phyloP scores from a whole-genome alignment of 2,888 invertebrate genomes.

The Yponomeuta sedellus region DNA sequence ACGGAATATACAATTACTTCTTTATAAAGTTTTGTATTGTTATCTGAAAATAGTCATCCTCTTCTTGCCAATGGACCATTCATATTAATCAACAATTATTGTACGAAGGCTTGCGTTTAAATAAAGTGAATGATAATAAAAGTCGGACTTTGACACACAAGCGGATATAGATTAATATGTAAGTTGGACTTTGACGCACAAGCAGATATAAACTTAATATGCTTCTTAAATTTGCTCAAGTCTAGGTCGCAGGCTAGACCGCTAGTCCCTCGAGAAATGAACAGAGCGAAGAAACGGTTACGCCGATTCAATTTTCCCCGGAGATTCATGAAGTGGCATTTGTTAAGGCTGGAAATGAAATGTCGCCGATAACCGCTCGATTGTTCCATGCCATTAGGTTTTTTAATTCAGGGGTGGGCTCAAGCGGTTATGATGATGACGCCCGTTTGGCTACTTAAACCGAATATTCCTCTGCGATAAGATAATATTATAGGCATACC shows the following conservation, averaged over 20 bases:
- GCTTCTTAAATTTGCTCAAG: no score
- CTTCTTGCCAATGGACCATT: conserved; percentile 18
- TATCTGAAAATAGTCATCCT: neutral
- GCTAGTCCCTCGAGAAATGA: conserved; percentile 23
- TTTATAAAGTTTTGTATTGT: conserved; percentile 14
- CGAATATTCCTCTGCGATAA: neutral
- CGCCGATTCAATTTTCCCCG: conserved; percentile 49
- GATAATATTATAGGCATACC: neutral
- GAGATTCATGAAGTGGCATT: conserved; percentile 54
- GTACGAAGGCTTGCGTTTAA: no score
- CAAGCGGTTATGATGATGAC: conserved; percentile 53
- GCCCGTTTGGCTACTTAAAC: conserved; percentile 11
- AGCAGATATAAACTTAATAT: no score
- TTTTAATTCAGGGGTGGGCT: conserved; percentile 66
- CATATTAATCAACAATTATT: conserved; percentile 19
- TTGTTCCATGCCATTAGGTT: conserved; percentile 70
- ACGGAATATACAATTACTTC: conserved; percentile 38
- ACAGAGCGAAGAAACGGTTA: conserved; percentile 35
- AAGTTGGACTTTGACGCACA: no score
- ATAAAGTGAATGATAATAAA: no score
- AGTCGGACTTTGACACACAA: no score
- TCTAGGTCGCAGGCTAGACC: neutral
- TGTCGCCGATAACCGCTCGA: conserved; percentile 63
- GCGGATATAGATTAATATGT: no score
- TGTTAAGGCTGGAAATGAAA: conserved; percentile 64